Base-by-base conservation (phyloP, 2,113 vertebrate genomes). In the Rhinichthys klamathensis region DNA sequence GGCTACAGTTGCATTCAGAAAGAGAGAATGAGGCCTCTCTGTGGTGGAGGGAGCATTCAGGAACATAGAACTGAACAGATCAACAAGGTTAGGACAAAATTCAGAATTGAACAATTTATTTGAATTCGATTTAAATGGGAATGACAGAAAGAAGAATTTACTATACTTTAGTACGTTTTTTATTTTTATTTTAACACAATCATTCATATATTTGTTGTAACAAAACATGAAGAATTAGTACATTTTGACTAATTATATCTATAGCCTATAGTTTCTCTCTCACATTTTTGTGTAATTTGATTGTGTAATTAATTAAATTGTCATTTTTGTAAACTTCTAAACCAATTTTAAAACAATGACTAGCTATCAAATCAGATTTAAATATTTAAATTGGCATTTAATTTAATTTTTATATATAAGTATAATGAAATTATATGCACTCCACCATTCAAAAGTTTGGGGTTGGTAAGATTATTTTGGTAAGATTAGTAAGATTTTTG, bases 1-100 rank as follows among this genome's bases (percentile, higher is more conserved):
- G 51, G 58, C 65, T 79, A 44, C 3, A 15, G 83, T 60, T 80
- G 27, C 79, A 44, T 73, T 60, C 65, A 70, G 67, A 70, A 30
- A 27, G 23, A 49, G 30, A 73, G 69, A 54, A 46, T 70, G 25
- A 25, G 54, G 25, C 58, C 41, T 73, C 38, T 25, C 72, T 75
- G n/a, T 74, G 23, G n/a, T 49, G 5, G n/a, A 49, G 23, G 25
- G n/a, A 74, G 12, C n/a, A 49, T 74, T 74, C n/a, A 27, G 72
- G 65, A 35, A 69, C 15, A 67, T 12, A 32, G 30, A 32, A 1
- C 38, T 41, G 38, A 61, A 67, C 16, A 7, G 18, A 16, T 16
- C 30, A 32, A 67, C 2, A 10, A 21, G 65, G 30, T 35, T 35
- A 41, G 30, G 65, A 16, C 30, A 67, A 67, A 30, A 32, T 32